These are phyloP conservation scores for Daktulosphaira vitifoliae DNA, from an alignment of 1,140 invertebrate genomes.

Conservation along the genomic window DNA sequence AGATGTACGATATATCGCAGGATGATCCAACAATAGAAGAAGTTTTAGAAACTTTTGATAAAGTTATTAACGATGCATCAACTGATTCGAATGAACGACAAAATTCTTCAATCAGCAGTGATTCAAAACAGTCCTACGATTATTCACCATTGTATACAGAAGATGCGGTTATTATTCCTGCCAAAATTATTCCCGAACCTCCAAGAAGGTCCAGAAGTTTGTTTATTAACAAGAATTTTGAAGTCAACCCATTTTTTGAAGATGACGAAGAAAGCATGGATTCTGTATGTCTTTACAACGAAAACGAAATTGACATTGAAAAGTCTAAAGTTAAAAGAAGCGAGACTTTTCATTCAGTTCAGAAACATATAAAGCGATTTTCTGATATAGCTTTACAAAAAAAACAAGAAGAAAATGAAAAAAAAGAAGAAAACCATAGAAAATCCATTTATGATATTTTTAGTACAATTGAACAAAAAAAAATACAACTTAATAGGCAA, in stretches of 20 bases:
- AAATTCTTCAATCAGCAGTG: constrained; percentile 48
- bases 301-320: not conserved
- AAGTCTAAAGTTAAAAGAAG: constrained; percentile 39
- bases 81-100: not conserved
- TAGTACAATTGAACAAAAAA: not conserved
- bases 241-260: constrained; percentile 49
- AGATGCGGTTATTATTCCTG: constrained; percentile 54
- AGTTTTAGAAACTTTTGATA: constrained; percentile 73
- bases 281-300: constrained; percentile 47
- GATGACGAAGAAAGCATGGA: constrained; percentile 59
- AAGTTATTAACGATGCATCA: constrained; percentile 68
- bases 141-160: constrained; percentile 23
- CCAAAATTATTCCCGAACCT: constrained; percentile 53
- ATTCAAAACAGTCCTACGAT: constrained; percentile 42
- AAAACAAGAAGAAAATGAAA: constrained; percentile 39
- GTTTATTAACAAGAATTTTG: constrained; percentile 43
- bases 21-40: constrained; percentile 73
- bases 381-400: constrained; percentile 46
- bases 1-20: constrained; percentile 44
- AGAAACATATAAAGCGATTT: constrained; percentile 44
- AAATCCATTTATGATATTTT: constrained; percentile 23
- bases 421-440: constrained; percentile 37
- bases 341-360: constrained; percentile 47
- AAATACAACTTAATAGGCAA: not conserved
- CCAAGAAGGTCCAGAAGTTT: constrained; percentile 51